Conservation (phyloP, 2,888 invertebrate genomes). For the Drosophila antonietae region DNA sequence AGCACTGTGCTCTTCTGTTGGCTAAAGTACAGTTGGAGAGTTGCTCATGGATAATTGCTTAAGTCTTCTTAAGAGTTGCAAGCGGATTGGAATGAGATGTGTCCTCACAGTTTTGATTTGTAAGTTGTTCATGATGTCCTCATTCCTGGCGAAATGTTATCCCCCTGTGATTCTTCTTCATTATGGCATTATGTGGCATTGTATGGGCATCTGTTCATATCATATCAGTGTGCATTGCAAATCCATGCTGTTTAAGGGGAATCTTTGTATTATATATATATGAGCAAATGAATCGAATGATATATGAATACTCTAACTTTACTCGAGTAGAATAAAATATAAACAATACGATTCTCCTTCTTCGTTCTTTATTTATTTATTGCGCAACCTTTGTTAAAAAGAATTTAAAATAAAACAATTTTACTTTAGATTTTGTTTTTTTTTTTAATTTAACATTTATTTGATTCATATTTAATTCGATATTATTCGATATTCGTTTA, state of each 20-base stretch:
- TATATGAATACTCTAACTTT: too few relatives aligned
- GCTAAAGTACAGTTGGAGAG: neutral
- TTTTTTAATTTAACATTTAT: constrained; percentile 64
- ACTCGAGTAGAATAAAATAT: too few relatives aligned
- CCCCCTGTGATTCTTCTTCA: neutral
- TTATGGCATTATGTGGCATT: neutral
- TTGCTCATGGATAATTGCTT: neutral
- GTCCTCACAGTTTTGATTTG: neutral
- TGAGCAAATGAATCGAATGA: too few relatives aligned
- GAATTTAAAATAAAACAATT: neutral
- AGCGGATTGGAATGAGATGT: neutral
- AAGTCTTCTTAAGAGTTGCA: neutral
- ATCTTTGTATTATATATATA: too few relatives aligned
- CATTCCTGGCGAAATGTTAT: too few relatives aligned
- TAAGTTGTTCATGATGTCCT: neutral
- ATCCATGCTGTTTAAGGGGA: too few relatives aligned
- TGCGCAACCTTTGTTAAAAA: too few relatives aligned
- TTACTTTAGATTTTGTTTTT: neutral
- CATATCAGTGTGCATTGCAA: too few relatives aligned
- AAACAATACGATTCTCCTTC: too few relatives aligned
- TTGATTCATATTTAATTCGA: constrained; percentile 52
- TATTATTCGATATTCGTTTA: constrained; percentile 44
- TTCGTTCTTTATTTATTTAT: too few relatives aligned
- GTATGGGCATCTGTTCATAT: neutral
- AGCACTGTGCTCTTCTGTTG: too few relatives aligned